phyloP scores from a whole-genome alignment of 1,140 invertebrate genomes.

The Caerostris darwini region DNA sequence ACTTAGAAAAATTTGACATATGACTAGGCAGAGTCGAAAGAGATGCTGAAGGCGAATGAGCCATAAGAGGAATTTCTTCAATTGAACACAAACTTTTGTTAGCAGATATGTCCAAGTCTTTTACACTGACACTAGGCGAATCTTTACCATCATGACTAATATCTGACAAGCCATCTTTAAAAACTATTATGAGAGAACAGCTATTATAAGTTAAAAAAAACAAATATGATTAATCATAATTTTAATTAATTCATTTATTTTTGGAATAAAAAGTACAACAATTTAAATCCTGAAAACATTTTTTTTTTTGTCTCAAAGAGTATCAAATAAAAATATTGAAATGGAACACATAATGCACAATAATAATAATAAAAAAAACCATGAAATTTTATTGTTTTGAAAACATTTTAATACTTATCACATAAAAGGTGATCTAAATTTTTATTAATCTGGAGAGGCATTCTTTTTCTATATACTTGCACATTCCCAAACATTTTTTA shows the following conservation, averaged over 20 bases:
- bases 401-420: no score
- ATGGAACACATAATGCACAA: background rate
- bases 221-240: background rate
- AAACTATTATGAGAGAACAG: slow-evolving; percentile 31
- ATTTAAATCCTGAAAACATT: no score
- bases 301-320: no score
- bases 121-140: background rate
- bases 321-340: background rate
- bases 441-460: no score
- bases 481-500: no score
- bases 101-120: slow-evolving; percentile 52
- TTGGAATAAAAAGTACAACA: no score
- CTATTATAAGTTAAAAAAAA: background rate
- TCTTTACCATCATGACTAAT: slow-evolving; percentile 80
- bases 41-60: slow-evolving; percentile 35
- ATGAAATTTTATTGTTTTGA: no score
- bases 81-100: background rate
- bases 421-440: no score
- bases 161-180: slow-evolving; percentile 81
- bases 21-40: slow-evolving; percentile 48
- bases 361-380: background rate
- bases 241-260: background rate
- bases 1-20: slow-evolving; percentile 50
- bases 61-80: background rate
- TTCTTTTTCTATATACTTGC: no score